Base-by-base conservation (phyloP, 2,888 invertebrate species). In the Linnaemya tessellans region DNA sequence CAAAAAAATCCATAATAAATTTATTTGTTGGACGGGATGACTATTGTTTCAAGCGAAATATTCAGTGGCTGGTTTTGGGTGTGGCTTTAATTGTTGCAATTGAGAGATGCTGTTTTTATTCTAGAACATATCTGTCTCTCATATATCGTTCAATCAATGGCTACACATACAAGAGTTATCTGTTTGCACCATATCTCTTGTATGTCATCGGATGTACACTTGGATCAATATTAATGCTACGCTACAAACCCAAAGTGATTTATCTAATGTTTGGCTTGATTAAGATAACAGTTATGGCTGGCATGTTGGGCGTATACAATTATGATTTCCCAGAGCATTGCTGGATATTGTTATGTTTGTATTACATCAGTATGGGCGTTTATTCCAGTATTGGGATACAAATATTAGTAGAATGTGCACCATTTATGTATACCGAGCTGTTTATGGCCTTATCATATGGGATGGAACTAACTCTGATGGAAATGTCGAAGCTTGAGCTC, bases 221-320 rank as follows among this genome's bases (percentile, higher is more conserved):
- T 20, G 89, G 90, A 8, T 86, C 88, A 1, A 18, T 88, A 13
- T 84, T 91, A 0, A 87, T 91, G 81, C 60, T 89, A 41, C 88
- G 90, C 25, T 90, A 91, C 62, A 89, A 88, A 13, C 88, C 91
- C 4, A 90, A 91, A 79, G 25, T 91, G 84, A 88, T 90, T 3
- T 91, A 88, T 64, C 71, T 90, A 35, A 88, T 91, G 60, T 89
- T 91, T 83, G 90, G 90, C 0, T 70, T 90, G 13, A 90, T 91
- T n/a, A 90, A 90, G 71, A 64, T 91, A 10, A 90, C 91, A 0
- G 74, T 89, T 46, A 78, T 89, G 5, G 88, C 88, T 30, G 91
- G 91, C 1, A 78, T 90, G 54, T 85, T 91, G 15, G 88, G 90
- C 77, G 89, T 91, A 49, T 91, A 90, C 49, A 83, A 85, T n/a